Conservation (phyloP, 2,113 vertebrate species). For the Mola mola region DNA sequence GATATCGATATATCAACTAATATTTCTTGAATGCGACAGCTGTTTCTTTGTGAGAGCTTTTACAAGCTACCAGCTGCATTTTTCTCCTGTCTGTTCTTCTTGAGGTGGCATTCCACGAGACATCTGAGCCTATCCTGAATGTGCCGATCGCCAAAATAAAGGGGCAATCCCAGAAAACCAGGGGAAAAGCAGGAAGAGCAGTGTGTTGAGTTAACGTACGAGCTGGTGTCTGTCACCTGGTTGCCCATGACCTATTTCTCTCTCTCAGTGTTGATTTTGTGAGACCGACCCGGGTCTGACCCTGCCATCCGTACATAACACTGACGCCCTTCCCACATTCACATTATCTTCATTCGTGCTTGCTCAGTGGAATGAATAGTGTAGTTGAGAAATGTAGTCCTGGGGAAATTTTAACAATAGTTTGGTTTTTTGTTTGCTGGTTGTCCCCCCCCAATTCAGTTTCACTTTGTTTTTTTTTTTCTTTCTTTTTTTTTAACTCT, state of each 20-base stretch:
- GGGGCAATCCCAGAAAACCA: too few relatives aligned
- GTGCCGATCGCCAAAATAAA: too few relatives aligned
- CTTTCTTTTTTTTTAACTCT: not conserved
- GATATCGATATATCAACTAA: too few relatives aligned
- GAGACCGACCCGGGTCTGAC: slow-evolving; percentile 48
- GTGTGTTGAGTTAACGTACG: not conserved
- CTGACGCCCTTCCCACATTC: not conserved
- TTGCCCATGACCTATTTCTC: slow-evolving; percentile 8
- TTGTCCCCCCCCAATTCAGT: too few relatives aligned
- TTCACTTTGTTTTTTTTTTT: not conserved
- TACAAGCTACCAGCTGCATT: too few relatives aligned
- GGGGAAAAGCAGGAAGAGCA: too few relatives aligned
- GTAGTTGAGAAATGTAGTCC: not conserved
- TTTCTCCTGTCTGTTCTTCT: too few relatives aligned
- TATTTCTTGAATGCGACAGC: too few relatives aligned
- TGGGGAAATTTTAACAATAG: not conserved
- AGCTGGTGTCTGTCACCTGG: not conserved
- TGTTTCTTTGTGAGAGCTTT: too few relatives aligned
- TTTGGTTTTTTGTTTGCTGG: not conserved
- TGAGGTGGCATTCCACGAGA: too few relatives aligned
- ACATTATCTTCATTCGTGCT: slow-evolving; percentile 19
- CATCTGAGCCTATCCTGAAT: too few relatives aligned
- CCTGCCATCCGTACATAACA: not conserved
- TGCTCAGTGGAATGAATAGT: slow-evolving; percentile 23
- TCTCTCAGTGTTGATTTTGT: slow-evolving; percentile 37